Percentiles rank a stretch among this genome's conserved stretches.
These are phyloP conservation scores for Aleiodes sp. DNA, from an alignment of 1,140 invertebrate genomes.

Conservation along the genomic window DNA sequence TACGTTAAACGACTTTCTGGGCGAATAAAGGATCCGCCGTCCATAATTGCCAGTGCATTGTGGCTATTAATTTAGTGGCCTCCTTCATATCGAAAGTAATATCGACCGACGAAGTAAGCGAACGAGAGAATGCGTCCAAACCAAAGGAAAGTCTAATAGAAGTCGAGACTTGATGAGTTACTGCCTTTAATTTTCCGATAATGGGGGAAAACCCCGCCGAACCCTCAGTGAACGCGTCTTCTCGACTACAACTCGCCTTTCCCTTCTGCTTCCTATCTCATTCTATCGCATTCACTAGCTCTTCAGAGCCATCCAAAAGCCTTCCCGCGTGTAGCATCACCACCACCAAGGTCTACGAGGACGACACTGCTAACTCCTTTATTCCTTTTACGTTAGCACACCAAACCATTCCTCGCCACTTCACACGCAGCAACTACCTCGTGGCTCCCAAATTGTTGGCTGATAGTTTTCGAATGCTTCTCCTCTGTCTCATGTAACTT, in stretches of 20 bases:
- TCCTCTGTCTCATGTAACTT: background rate
- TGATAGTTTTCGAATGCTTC: slow-evolving; percentile 47
- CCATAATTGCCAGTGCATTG: slow-evolving; percentile 63
- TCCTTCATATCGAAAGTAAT: slow-evolving; percentile 65
- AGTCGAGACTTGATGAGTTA: slow-evolving; percentile 60
- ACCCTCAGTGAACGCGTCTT: slow-evolving; percentile 40
- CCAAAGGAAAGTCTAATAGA: slow-evolving; percentile 63
- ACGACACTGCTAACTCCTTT: too few species aligned
- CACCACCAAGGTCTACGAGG: too few species aligned
- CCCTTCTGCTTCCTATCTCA: slow-evolving; percentile 26
- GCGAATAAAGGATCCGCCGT: slow-evolving; percentile 46
- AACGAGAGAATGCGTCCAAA: background rate
- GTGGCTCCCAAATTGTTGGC: slow-evolving; percentile 48
- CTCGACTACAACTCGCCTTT: slow-evolving; percentile 12
- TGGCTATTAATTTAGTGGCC: slow-evolving; percentile 64
- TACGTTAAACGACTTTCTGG: slow-evolving; percentile 36
- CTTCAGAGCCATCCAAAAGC: too few species aligned
- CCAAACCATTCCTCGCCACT: slow-evolving; percentile 12
- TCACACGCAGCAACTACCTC: slow-evolving; percentile 31
- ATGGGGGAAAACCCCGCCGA: slow-evolving; percentile 48
- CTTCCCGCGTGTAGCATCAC: too few species aligned
- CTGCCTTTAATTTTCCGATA: slow-evolving; percentile 64
- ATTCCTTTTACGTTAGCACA: background rate
- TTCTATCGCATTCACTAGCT: too few species aligned
- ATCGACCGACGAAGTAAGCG: slow-evolving; percentile 50